A percentile compares a stretch with the other conserved stretches of the same genome.
Evolutionary conservation across 1,140 invertebrate genomes (phyloP).

Genomic region (Platorchestia sp.): DNA sequence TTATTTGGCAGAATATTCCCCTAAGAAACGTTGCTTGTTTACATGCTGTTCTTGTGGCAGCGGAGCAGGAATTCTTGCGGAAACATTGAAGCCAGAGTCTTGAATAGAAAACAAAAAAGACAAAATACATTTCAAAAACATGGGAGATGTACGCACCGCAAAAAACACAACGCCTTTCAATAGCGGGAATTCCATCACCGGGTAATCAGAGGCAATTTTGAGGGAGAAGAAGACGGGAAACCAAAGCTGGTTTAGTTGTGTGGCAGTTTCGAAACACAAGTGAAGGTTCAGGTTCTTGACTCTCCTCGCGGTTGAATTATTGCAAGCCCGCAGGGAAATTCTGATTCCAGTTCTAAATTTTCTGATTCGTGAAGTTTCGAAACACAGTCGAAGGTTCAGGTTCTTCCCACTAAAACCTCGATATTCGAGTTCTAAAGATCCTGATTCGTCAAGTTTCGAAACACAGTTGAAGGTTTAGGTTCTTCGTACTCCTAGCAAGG

Average conservation of each 20-base stretch:
- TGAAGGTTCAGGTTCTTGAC: background rate
- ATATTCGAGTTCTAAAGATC: background rate
- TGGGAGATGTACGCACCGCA: background rate
- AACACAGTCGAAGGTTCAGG: background rate
- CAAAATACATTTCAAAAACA: background rate
- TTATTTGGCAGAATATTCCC: slow-evolving; percentile 3
- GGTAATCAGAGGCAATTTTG: background rate
- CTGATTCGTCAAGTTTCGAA: too few species aligned
- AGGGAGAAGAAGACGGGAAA: background rate
- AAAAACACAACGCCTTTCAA: background rate
- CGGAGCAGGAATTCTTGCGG: background rate
- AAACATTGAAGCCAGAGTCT: background rate
- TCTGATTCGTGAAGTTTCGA: too few species aligned
- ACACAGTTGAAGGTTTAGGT: background rate
- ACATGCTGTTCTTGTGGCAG: background rate
- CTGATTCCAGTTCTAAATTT: background rate
- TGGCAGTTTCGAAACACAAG: background rate
- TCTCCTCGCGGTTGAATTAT: background rate
- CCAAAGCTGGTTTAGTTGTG: background rate
- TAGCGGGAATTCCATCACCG: background rate
- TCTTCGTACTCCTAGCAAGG: background rate
- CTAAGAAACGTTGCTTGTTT: background rate
- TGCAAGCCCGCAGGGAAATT: background rate
- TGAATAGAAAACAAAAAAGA: background rate
- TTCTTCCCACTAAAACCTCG: background rate